phyloP scores from a whole-genome alignment of 2,113 vertebrate species.

The Pithys albifrons region DNA sequence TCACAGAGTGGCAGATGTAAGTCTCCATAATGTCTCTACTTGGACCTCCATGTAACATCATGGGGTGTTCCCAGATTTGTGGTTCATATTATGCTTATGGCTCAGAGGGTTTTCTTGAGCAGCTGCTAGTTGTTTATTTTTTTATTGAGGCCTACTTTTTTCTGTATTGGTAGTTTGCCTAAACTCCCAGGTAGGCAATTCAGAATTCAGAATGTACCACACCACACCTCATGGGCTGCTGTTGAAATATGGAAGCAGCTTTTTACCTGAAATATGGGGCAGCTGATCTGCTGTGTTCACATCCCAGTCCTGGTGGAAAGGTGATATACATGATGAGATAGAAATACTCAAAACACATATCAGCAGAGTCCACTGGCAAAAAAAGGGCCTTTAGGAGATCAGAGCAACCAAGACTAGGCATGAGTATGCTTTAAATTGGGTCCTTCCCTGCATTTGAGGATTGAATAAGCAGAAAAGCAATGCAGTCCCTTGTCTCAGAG shows the following conservation, averaged over 20 bases:
- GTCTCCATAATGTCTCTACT: constrained; percentile 30
- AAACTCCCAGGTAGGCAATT: not conserved
- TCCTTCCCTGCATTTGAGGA: not conserved
- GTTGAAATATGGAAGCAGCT: not conserved
- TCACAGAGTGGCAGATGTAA: constrained; percentile 94
- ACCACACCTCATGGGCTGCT: not conserved
- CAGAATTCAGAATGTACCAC: not conserved
- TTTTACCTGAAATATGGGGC: not conserved
- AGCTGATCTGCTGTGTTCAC: not conserved
- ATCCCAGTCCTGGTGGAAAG: not conserved
- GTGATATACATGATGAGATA: not conserved
- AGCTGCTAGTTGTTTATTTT: not conserved
- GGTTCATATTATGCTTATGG: not conserved
- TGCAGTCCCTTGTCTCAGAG: not conserved
- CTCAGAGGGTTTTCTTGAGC: not conserved
- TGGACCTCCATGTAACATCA: not conserved
- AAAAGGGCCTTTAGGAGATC: not conserved
- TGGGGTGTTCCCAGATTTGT: not conserved
- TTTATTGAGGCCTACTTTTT: not conserved
- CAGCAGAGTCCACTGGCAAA: not conserved
- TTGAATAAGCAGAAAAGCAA: not conserved
- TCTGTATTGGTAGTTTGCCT: not conserved
- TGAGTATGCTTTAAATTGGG: not conserved
- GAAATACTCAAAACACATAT: not conserved
- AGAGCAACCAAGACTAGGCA: not conserved